Evolutionary conservation across 2,113 vertebrate species (phyloP).

Genomic region (Saccopteryx leptura): DNA sequence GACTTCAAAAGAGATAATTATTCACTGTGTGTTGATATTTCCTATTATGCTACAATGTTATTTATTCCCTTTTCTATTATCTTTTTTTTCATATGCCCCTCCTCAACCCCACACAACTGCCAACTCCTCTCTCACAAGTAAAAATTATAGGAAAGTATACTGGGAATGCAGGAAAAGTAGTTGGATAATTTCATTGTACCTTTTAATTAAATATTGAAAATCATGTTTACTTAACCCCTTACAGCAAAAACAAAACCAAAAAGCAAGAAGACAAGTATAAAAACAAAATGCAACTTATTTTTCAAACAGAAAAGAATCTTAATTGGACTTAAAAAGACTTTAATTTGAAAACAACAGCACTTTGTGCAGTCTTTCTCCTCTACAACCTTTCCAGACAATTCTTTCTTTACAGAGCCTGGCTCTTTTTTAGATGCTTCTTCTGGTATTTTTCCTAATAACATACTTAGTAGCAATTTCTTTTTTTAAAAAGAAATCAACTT

Average conservation of each 20-base stretch:
- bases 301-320: background rate
- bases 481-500: too few species aligned
- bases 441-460: background rate
- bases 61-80: background rate
- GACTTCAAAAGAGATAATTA: background rate
- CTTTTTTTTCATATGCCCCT: background rate
- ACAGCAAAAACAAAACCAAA: background rate
- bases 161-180: background rate
- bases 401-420: background rate
- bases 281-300: background rate
- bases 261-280: background rate
- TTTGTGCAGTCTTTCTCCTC: background rate
- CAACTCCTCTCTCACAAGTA: background rate
- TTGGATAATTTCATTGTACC: background rate
- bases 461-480: background rate
- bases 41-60: background rate
- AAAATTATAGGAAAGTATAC: background rate
- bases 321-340: background rate
- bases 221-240: background rate
- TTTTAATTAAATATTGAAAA: background rate
- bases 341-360: background rate
- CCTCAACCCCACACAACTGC: accelerated
- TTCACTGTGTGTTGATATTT: background rate
- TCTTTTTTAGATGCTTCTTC: background rate
- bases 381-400: background rate